These are phyloP conservation scores for Pampus argenteus DNA, from an alignment of 2,797 vertebrate genomes.

Conservation along the genomic window DNA sequence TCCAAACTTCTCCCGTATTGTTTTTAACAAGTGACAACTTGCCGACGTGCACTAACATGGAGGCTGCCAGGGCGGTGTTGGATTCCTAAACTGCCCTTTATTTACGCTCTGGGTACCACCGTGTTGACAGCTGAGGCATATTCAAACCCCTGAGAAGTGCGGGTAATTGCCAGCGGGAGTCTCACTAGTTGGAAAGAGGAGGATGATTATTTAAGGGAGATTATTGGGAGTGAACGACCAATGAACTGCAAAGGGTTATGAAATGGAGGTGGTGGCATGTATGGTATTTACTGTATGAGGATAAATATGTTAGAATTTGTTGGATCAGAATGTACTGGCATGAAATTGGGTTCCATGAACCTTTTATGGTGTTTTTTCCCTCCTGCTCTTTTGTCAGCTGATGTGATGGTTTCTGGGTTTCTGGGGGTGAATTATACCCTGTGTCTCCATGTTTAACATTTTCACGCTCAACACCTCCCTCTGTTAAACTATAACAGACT, in stretches of 20 bases:
- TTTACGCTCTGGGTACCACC: conserved; percentile 66
- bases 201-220: conserved; percentile 57
- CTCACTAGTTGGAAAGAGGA: conserved; percentile 48
- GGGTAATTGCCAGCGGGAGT: conserved; percentile 53
- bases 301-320: conserved; percentile 12
- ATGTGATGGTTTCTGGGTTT: conserved; percentile 42
- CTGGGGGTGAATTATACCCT: conserved; percentile 37
- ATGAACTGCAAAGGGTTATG: conserved; percentile 23
- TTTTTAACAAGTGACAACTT: conserved; percentile 81
- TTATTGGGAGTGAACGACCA: conserved; percentile 36
- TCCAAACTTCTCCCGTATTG: conserved; percentile 73
- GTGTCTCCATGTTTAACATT: conserved; percentile 34
- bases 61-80: conserved; percentile 67
- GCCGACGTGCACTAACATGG: conserved; percentile 62
- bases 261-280: conserved; percentile 34
- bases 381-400: conserved; percentile 46
- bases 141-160: conserved; percentile 49
- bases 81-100: conserved; percentile 72
- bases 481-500: conserved; percentile 42
- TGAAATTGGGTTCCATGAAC: conserved; percentile 36
- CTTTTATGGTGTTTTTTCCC: conserved; percentile 23
- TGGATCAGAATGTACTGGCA: conserved; percentile 57
- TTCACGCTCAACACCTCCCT: conserved; percentile 42
- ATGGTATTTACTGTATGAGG: conserved; percentile 46
- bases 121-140: conserved; percentile 72